phyloP scores from a whole-genome alignment of 2,113 vertebrate species.

The Brachypteracias leptosomus region DNA sequence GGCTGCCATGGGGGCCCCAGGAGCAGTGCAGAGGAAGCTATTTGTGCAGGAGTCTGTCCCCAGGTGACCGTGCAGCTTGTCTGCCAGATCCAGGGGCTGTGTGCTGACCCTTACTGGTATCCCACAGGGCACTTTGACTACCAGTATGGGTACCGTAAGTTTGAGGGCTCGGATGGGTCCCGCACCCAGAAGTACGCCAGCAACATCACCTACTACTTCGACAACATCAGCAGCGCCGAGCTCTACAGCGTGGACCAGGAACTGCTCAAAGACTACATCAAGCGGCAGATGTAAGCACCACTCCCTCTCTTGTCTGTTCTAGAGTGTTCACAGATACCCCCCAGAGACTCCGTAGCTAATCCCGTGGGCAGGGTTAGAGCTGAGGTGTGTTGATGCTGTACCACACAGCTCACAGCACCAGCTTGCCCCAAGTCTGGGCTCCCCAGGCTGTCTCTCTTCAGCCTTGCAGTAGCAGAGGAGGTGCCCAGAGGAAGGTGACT shows the following conservation, averaged over 20 bases:
- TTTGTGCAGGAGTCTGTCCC: neutral
- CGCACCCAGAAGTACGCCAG: constrained; percentile 87
- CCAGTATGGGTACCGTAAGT: constrained; percentile 90
- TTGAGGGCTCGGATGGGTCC: constrained; percentile 84
- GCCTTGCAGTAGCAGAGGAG: neutral
- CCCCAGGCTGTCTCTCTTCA: neutral
- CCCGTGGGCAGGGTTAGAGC: neutral
- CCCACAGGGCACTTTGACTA: constrained; percentile 91
- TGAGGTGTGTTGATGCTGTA: accelerated
- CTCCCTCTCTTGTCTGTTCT: neutral
- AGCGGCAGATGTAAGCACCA: constrained; percentile 92
- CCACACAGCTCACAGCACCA: neutral
- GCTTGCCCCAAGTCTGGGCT: neutral
- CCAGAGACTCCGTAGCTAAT: neutral
- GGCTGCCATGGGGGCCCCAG: neutral
- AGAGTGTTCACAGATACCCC: neutral
- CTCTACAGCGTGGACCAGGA: constrained; percentile 92
- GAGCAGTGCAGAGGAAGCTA: neutral
- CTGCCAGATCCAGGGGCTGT: neutral
- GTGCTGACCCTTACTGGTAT: neutral
- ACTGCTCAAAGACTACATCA: constrained; percentile 98
- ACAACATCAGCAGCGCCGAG: constrained; percentile 95
- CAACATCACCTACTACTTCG: constrained; percentile 96
- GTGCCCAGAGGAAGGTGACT: neutral
- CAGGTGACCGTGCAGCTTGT: neutral